phyloP scores from a whole-genome alignment of 2,888 invertebrate species.

The Polyploca ridens region DNA sequence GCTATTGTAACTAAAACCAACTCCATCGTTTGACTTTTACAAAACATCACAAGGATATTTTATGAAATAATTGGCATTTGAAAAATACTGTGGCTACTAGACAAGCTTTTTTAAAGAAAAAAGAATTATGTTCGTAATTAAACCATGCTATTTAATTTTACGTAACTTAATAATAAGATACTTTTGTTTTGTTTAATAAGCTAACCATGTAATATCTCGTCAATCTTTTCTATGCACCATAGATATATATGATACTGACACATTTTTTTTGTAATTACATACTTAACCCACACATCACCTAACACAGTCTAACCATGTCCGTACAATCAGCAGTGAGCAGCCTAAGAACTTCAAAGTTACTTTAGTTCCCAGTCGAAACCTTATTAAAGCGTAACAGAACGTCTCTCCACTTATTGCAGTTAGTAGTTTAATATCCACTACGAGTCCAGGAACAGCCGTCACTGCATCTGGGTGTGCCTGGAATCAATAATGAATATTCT shows the following conservation, averaged over 20 bases:
- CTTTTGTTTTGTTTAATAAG: not conserved
- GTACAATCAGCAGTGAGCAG: not conserved
- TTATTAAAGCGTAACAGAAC: slow-evolving; percentile 11
- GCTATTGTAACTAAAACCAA: slow-evolving; percentile 16
- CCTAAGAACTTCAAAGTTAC: not conserved
- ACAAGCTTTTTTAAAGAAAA: too few relatives aligned
- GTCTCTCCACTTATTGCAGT: slow-evolving; percentile 12
- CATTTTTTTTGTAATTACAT: not conserved
- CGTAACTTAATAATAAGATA: not conserved
- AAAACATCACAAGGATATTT: not conserved
- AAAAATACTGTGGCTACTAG: not conserved
- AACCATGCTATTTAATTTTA: too few relatives aligned
- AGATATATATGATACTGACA: too few relatives aligned
- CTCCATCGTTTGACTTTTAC: not conserved
- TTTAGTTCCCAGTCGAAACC: not conserved
- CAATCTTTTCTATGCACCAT: too few relatives aligned
- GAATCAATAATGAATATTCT: slow-evolving; percentile 54
- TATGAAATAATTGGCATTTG: not conserved
- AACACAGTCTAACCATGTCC: not conserved
- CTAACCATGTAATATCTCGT: too few relatives aligned
- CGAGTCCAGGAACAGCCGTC: slow-evolving; percentile 19
- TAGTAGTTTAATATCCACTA: slow-evolving; percentile 23
- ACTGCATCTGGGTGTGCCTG: slow-evolving; percentile 21
- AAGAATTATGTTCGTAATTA: too few relatives aligned
- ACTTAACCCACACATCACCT: not conserved